Evolutionary conservation across 2,888 invertebrate genomes (phyloP).

Genomic region (Calliopum simillimum): DNA sequence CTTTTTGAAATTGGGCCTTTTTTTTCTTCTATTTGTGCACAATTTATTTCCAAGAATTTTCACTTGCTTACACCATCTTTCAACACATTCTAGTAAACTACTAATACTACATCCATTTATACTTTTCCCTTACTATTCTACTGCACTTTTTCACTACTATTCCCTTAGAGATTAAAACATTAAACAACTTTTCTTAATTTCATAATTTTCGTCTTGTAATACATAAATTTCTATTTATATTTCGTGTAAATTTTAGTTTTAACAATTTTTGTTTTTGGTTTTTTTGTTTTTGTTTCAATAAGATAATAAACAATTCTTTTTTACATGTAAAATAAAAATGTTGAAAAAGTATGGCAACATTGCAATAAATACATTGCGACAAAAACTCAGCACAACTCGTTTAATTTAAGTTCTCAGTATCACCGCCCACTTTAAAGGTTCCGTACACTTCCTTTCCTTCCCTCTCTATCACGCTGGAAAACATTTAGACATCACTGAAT

Average conservation of each 20-base stretch:
- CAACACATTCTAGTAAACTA: too few species aligned
- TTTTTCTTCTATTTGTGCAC: too few species aligned
- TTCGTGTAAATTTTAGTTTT: conserved; percentile 29
- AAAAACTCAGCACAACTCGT: conserved; percentile 41
- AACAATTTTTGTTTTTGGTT: conserved; percentile 39
- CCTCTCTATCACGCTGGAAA: not conserved
- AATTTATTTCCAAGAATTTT: too few species aligned
- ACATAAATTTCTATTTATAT: conserved; percentile 31
- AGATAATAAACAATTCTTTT: conserved; percentile 44
- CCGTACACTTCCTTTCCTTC: not conserved
- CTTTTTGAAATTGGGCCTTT: too few species aligned
- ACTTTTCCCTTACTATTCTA: too few species aligned
- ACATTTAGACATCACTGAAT: not conserved
- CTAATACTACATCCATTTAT: too few species aligned
- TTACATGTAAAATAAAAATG: conserved; percentile 40
- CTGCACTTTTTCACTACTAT: not conserved
- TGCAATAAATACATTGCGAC: conserved; percentile 53
- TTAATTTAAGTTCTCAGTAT: not conserved
- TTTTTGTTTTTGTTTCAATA: conserved; percentile 43
- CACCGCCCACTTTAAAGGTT: not conserved
- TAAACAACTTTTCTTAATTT: not conserved
- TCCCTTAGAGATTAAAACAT: not conserved
- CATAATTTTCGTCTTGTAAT: not conserved
- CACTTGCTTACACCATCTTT: too few species aligned
- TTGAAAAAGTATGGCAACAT: conserved; percentile 49